Evolutionary conservation across 2,797 vertebrate species (phyloP).

Genomic region (Melanotaenia nigrans): DNA sequence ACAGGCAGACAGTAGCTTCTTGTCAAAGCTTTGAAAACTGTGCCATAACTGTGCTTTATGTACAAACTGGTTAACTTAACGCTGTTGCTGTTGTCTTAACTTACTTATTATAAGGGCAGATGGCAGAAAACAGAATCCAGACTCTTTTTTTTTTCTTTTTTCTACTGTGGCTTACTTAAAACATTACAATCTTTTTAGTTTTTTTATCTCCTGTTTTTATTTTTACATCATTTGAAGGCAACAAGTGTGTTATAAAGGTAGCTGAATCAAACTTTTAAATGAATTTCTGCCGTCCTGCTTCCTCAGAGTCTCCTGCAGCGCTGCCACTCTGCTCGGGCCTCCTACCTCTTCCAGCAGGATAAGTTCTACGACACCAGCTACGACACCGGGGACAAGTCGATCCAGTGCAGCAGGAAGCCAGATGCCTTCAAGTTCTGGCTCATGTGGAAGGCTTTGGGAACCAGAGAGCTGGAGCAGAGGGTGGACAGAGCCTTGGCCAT

Average conservation of each 20-base stretch:
- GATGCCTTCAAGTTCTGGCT: constrained; percentile 91
- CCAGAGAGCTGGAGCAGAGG: constrained; percentile 84
- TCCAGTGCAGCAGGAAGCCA: constrained; percentile 88
- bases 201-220: too few species aligned
- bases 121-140: too few species aligned
- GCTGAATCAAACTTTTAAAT: not conserved
- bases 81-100: too few species aligned
- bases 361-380: constrained; percentile 89
- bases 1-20: too few species aligned
- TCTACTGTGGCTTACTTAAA: too few species aligned
- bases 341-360: constrained; percentile 90
- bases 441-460: constrained; percentile 89
- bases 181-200: too few species aligned
- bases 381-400: constrained; percentile 88
- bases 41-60: too few species aligned
- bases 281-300: not conserved
- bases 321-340: constrained; percentile 86
- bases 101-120: too few species aligned
- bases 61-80: too few species aligned
- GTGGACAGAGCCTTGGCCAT: constrained; percentile 85
- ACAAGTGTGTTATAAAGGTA: not conserved
- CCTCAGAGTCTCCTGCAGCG: constrained; percentile 84
- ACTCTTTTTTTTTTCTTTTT: too few species aligned
- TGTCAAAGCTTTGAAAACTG: too few species aligned
- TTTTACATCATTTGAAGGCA: not conserved